phyloP scores from a whole-genome alignment of 2,797 vertebrate genomes.

The Ctenosaura bakeri region DNA sequence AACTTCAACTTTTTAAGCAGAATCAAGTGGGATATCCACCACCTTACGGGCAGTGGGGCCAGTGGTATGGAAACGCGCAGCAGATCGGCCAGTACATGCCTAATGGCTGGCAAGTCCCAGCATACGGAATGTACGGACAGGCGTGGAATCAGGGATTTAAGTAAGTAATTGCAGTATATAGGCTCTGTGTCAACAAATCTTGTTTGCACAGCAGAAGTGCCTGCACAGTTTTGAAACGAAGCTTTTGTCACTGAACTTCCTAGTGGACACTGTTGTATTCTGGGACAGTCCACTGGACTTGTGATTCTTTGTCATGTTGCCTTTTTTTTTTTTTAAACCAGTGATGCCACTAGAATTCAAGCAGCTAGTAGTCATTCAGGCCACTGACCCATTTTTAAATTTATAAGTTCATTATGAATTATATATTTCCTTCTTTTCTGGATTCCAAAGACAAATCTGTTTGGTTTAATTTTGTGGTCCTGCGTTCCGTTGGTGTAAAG shows the following conservation, averaged over 20 bases:
- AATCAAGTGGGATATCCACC: constrained; percentile 94
- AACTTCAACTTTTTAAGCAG: constrained; percentile 79
- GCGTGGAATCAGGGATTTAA: constrained; percentile 97
- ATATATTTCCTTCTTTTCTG: no score
- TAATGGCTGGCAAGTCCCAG: constrained; percentile 96
- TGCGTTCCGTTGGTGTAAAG: no score
- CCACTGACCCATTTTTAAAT: no score
- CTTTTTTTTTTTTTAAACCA: not conserved
- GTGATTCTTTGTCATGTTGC: not conserved
- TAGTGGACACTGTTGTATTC: not conserved
- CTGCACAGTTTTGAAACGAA: no score
- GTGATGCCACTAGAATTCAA: no score
- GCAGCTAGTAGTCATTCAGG: not conserved
- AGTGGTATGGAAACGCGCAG: constrained; percentile 95
- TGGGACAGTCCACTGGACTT: not conserved
- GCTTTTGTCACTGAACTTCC: not conserved
- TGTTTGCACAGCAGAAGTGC: not conserved
- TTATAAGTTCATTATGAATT: no score
- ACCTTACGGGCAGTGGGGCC: constrained; percentile 95
- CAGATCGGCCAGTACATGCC: constrained; percentile 97
- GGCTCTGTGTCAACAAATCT: not conserved
- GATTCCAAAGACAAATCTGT: no score
- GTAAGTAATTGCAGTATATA: constrained; percentile 82
- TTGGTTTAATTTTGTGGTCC: no score
- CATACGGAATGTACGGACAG: constrained; percentile 94